phyloP scores from a whole-genome alignment of 2,888 invertebrate species.

The Celastrina argiolus region DNA sequence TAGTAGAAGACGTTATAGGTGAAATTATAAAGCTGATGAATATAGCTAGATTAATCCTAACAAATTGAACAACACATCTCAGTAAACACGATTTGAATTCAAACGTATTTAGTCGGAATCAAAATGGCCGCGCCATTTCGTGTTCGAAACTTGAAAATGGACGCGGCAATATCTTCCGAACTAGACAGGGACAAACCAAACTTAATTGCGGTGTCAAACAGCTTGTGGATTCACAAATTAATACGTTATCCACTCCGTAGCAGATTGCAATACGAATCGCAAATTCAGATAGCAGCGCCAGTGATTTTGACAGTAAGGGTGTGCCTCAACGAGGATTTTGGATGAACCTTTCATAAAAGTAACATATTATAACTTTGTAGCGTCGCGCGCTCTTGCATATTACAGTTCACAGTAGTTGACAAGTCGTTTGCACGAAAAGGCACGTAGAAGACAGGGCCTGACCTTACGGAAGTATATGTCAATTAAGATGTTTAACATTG shows the following conservation, averaged over 20 bases:
- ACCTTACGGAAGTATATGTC: background rate
- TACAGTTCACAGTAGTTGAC: too few species aligned
- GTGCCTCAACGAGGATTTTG: background rate
- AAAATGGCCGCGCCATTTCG: constrained; percentile 3
- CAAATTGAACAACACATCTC: background rate
- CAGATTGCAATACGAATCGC: constrained; percentile 32
- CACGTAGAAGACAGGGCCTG: background rate
- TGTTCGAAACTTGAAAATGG: constrained; percentile 11
- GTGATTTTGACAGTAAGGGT: background rate
- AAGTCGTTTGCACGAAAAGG: too few species aligned
- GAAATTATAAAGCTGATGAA: too few species aligned
- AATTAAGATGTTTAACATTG: constrained; percentile 14
- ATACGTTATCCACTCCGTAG: constrained; percentile 32
- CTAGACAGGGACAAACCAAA: constrained; percentile 13
- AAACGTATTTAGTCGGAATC: background rate
- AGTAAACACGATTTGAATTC: background rate
- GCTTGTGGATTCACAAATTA: constrained; percentile 30
- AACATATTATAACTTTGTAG: too few species aligned
- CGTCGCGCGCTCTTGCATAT: too few species aligned
- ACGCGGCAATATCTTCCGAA: background rate
- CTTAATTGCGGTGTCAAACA: constrained; percentile 28
- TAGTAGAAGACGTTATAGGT: too few species aligned
- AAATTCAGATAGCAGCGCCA: constrained; percentile 21
- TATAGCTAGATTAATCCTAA: background rate
- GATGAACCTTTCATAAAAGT: background rate